Evolutionary conservation across 2,888 invertebrate genomes (phyloP).

Genomic region (Serripes groenlandicus): DNA sequence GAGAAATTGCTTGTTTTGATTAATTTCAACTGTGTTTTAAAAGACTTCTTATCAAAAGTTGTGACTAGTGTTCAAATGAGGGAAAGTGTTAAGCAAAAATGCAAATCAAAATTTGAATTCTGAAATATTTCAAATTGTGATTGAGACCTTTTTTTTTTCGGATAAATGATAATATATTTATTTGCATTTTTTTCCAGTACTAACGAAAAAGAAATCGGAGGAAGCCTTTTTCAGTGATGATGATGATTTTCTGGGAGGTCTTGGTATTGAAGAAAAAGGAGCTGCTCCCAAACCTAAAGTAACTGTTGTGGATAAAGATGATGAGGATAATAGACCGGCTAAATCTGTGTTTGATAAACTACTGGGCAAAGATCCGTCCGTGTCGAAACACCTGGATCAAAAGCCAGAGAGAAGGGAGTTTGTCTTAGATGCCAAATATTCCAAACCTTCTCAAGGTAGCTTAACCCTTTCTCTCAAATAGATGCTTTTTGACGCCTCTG

Average conservation of each 20-base stretch:
- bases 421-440: conserved; percentile 82
- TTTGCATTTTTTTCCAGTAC: conserved; percentile 40
- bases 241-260: conserved; percentile 79
- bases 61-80: too few species aligned
- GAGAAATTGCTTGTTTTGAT: too few species aligned
- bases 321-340: conserved; percentile 75
- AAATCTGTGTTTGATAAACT: conserved; percentile 81
- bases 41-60: too few species aligned
- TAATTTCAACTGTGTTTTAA: too few species aligned
- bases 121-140: too few species aligned
- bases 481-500: too few species aligned
- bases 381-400: conserved; percentile 75
- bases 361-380: conserved; percentile 74
- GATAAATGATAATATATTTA: too few species aligned
- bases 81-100: too few species aligned
- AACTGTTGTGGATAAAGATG: conserved; percentile 51
- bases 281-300: conserved; percentile 54
- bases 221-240: conserved; percentile 81
- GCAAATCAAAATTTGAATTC: too few species aligned
- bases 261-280: conserved; percentile 74
- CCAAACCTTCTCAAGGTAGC: too few species aligned
- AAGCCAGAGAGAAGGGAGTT: conserved; percentile 78
- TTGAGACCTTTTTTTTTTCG: too few species aligned
- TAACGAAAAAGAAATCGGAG: conserved; percentile 71
- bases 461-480: too few species aligned